Conservation (phyloP, 2,113 vertebrate genomes). For the Odontesthes bonariensis region DNA sequence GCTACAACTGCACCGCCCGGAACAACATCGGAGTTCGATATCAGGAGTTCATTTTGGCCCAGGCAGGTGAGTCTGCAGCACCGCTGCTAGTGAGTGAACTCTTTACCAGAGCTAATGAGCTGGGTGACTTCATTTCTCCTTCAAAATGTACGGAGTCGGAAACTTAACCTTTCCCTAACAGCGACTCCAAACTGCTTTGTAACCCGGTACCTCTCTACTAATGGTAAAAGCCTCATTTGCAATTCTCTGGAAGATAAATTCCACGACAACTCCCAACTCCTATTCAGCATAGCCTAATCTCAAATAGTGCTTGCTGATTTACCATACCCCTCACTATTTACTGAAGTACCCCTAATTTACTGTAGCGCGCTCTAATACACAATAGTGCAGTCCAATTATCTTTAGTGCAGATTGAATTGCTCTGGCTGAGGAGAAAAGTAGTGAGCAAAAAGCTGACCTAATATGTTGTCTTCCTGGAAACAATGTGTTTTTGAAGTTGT, state of each 20-base stretch:
- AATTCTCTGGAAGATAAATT: constrained; percentile 66
- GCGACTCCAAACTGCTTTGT: constrained; percentile 24
- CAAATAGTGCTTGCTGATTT: constrained; percentile 75
- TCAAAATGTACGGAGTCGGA: constrained; percentile 33
- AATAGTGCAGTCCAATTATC: constrained; percentile 74
- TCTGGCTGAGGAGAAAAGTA: constrained; percentile 52
- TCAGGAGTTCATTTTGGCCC: constrained; percentile 94
- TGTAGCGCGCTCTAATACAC: constrained; percentile 63
- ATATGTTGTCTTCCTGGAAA: constrained; percentile 47
- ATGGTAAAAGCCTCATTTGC: constrained; percentile 65
- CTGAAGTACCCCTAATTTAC: constrained; percentile 79
- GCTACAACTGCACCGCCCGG: constrained; percentile 96
- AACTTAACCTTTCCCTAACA: constrained; percentile 12
- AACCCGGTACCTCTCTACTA: constrained; percentile 46
- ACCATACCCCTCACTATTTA: constrained; percentile 72
- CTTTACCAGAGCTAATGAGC: constrained; percentile 15
- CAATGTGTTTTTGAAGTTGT: constrained; percentile 44
- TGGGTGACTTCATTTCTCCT: constrained; percentile 21
- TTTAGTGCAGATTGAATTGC: constrained; percentile 79
- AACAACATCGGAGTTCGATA: constrained; percentile 94
- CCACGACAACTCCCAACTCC: constrained; percentile 39
- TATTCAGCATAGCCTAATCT: constrained; percentile 69
- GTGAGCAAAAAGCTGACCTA: constrained; percentile 65
- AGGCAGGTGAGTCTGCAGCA: constrained; percentile 89
- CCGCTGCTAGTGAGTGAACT: neutral